These are phyloP conservation scores for Augiades crinisus DNA, from an alignment of 2,888 invertebrate genomes.

Conservation along the genomic window DNA sequence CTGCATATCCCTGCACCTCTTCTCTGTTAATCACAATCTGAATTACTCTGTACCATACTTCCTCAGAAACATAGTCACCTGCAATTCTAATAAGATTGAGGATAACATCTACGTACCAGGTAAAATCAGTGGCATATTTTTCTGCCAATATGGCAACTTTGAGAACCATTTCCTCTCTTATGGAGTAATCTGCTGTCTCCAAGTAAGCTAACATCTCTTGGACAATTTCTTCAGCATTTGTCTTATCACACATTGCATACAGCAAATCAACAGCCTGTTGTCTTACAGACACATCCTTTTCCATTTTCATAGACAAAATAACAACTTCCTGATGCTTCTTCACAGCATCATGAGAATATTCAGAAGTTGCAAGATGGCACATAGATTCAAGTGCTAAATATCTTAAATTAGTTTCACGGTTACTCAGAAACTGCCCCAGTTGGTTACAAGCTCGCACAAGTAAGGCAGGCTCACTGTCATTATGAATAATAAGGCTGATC, in stretches of 20 bases:
- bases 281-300: conserved; percentile 98
- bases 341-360: conserved; percentile 99
- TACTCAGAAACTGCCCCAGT: conserved; percentile 98
- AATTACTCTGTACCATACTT: conserved; percentile 99
- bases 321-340: conserved; percentile 99
- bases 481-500: conserved; percentile 99
- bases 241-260: conserved; percentile 99
- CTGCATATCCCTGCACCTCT: conserved; percentile 99
- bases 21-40: conserved; percentile 99
- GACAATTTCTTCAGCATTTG: conserved; percentile 99
- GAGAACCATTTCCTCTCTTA: conserved; percentile 99
- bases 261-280: conserved; percentile 98
- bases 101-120: conserved; percentile 99
- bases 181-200: conserved; percentile 99
- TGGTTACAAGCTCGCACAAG: conserved; percentile 99
- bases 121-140: conserved; percentile 99
- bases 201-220: conserved; percentile 99
- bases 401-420: conserved; percentile 98
- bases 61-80: conserved; percentile 99
- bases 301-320: conserved; percentile 99
- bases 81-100: conserved; percentile 99
- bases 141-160: conserved; percentile 99
- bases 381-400: conserved; percentile 99
- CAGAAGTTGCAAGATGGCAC: conserved; percentile 99
- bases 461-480: conserved; percentile 98